Evolutionary conservation across 1,140 invertebrate genomes (phyloP).

Genomic region (Trichomalopsis sarcophagae): DNA sequence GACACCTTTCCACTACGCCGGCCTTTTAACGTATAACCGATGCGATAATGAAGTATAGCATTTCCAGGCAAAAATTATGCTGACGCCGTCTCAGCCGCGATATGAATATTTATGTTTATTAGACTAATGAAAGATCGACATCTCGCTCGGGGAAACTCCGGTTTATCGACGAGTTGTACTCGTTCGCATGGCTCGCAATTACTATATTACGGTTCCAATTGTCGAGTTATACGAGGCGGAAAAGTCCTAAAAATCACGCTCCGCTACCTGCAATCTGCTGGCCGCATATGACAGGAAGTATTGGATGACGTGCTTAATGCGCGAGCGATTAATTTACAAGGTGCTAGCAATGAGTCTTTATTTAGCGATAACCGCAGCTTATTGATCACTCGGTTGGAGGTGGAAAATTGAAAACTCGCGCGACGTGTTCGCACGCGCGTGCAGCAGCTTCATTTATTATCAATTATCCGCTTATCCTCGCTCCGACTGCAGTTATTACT

Average conservation of each 20-base stretch:
- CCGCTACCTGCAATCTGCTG: too few relatives aligned
- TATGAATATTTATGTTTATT: conserved; percentile 39
- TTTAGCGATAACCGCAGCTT: too few relatives aligned
- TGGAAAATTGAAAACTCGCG: neutral
- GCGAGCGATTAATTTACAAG: too few relatives aligned
- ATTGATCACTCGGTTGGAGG: neutral
- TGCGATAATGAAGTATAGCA: neutral
- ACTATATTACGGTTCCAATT: neutral
- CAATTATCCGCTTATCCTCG: neutral
- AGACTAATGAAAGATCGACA: conserved; percentile 5
- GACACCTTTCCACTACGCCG: neutral
- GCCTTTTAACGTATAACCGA: neutral
- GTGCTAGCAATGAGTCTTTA: too few relatives aligned
- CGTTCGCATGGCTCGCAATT: neutral
- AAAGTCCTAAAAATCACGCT: neutral
- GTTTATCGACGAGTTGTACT: neutral
- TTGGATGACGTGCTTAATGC: too few relatives aligned
- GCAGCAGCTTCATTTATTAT: neutral
- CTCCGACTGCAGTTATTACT: too few relatives aligned
- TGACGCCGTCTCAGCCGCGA: neutral
- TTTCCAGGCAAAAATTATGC: conserved; percentile 1
- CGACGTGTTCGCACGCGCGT: neutral
- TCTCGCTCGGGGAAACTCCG: neutral
- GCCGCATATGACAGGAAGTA: too few relatives aligned
- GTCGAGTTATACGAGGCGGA: neutral